Evolutionary conservation across 2,113 vertebrate species (phyloP), one percentile per base, ranked within the genome.

Genomic region (Nanorana parkeri): DNA sequence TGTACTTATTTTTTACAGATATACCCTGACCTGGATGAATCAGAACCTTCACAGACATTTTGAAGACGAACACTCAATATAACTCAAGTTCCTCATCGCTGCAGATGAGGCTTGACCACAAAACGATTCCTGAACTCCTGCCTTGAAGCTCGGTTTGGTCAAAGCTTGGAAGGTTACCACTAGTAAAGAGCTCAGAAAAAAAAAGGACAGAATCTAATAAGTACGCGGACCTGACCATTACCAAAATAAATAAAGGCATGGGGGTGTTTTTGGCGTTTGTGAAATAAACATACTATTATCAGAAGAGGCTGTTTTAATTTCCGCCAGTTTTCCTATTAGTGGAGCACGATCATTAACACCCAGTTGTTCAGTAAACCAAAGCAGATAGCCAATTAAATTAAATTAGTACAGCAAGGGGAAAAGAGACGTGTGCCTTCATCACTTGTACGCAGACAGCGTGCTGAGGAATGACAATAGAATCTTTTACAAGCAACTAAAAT

Each of bases 341-440:
- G 84, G 90, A 85, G 90, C 91, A 92, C 88, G 92, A 91, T 81
- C 88, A 88, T 86, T 87, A 92, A 87, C 88, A 90, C 84, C 85
- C 83, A 66, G 88, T 92, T 93, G 91, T 90, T 93, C 91, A 90
- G 89, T 88, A 92, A 92, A 88, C 87, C 86, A 47, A 66, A 87
- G 88, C 85, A 84, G 86, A 88, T 85, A 87, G 88, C 84, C 88
- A 90, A 89, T 89, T 91, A 41, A 90, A 90, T 87, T 73, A 91
- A 94, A 92, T 92, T 88, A 92, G 87, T 88, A 91, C 71, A 90
- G 85, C 81, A 86, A 85, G 87, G 86, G 89, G 91, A 93, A 92
- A 89, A 91, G 91, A 92, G 87, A 85, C 85, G 56, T 47, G 75
- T 84, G 89, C 85, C 87, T 88, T 91, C 89, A 87, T 85, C 82